These are phyloP conservation scores for Xanthia togata DNA, from an alignment of 2,888 invertebrate species.

Conservation along the genomic window DNA sequence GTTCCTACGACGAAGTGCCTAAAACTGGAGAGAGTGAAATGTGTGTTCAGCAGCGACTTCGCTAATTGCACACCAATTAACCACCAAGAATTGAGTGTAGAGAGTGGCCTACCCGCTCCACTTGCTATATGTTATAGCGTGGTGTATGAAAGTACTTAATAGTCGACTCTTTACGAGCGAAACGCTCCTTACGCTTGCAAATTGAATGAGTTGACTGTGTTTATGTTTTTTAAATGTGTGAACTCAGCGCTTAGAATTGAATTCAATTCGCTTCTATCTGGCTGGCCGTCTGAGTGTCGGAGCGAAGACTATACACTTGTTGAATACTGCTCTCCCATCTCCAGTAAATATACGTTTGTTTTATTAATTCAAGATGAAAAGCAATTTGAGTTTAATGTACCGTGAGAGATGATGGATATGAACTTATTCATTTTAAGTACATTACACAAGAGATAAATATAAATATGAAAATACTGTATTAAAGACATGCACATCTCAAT, in stretches of 20 bases:
- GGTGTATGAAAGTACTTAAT: conserved; percentile 86
- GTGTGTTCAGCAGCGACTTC: conserved; percentile 74
- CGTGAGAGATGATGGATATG: conserved; percentile 37
- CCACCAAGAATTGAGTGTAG: conserved; percentile 86
- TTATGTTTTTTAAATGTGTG: conserved; percentile 63
- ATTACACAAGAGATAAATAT: conserved; percentile 17
- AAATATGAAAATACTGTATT: conserved; percentile 33
- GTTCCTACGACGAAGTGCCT: conserved; percentile 42
- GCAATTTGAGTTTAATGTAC: conserved; percentile 47
- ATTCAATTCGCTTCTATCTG: conserved; percentile 42
- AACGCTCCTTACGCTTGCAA: conserved; percentile 72
- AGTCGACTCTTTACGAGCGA: conserved; percentile 79
- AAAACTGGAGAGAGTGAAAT: conserved; percentile 84
- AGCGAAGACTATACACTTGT: conserved; percentile 26
- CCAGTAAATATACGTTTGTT: conserved; percentile 33
- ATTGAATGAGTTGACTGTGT: conserved; percentile 71
- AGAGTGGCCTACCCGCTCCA: conserved; percentile 89
- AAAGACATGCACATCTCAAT: conserved; percentile 8
- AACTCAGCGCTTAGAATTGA: conserved; percentile 38
- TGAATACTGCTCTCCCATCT: conserved; percentile 25
- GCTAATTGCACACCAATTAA: conserved; percentile 87
- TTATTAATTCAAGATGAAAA: conserved; percentile 39
- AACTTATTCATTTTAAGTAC: conserved; percentile 9
- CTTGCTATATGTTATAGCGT: conserved; percentile 88
- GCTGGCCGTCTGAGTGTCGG: conserved; percentile 16